Conservation (phyloP, 2,888 invertebrate species). For the Polydrusus tereticollis region DNA sequence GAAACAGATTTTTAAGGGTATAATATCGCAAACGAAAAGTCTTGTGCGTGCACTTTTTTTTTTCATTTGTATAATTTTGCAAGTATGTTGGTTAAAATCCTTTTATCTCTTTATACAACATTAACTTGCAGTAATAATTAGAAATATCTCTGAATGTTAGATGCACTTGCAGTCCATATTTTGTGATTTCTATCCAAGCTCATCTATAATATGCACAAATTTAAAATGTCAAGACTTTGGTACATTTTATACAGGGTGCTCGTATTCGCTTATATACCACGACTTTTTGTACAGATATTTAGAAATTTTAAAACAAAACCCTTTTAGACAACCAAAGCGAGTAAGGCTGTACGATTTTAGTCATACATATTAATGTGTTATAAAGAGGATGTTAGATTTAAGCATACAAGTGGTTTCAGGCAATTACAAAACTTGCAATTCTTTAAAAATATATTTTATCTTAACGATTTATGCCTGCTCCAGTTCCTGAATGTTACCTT, state of each 20-base stretch:
- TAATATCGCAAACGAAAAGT: background rate
- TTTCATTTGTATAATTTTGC: background rate
- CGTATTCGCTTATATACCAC: background rate
- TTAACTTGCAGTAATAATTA: no score
- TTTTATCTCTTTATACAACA: no score
- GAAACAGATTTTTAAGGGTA: conserved; percentile 11
- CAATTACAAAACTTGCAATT: background rate
- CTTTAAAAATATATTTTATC: background rate
- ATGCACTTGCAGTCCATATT: background rate
- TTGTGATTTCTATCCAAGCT: no score
- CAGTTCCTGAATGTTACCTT: conserved; percentile 23
- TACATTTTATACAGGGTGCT: conserved; percentile 1
- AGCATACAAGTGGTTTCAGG: conserved; percentile 6
- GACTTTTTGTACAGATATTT: background rate
- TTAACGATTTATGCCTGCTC: background rate
- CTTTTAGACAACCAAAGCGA: background rate
- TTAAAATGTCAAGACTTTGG: background rate
- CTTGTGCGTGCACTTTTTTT: background rate
- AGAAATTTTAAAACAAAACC: background rate
- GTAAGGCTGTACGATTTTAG: background rate
- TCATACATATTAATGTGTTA: background rate
- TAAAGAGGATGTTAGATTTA: background rate
- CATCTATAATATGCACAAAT: background rate
- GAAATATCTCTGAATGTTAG: no score
- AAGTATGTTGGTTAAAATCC: no score